Evolutionary conservation across 1,140 invertebrate genomes (phyloP), one percentile per base, ranked within the genome.

Genomic region (Lordiphosa collinella): DNA sequence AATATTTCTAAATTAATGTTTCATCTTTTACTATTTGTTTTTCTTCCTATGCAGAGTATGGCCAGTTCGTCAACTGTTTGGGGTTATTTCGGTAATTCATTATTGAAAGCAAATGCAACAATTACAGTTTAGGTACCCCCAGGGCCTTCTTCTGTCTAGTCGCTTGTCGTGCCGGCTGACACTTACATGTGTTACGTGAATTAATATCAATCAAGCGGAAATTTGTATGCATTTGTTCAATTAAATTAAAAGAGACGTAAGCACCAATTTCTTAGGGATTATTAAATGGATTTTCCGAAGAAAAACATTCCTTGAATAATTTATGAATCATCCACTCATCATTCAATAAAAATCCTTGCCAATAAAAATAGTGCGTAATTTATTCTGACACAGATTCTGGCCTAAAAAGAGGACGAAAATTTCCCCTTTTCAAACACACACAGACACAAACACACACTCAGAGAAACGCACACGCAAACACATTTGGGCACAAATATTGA

Each of bases 401-500:
- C 43, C 38, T 13, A 40, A 38, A 54, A 61, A 52, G 31, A 36
- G 51, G 47, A 22, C 58, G 44, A 56, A 66, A 71, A 62, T 67
- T 71, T 67, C 52, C 57, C 52, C 61, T 66, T 60, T 67, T 52
- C 13, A 36, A 36, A 52, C 32, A 44, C 37, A 51, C 32, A 40
- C 25, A 29, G n/a, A 29, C 16, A 16, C 47, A 53, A 35, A 55
- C 50, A 10, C 13, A 50, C 29, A 50, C 34, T 38, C 32, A 55
- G 34, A 43, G 8, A 62, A 7, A 41, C 22, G 11, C 22, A 53
- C 25, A 41, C 25, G 46, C 43, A 52, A 31, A 55, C 31, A 44
- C 34, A 50, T 11, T 37, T 34, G 57, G 36, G 36, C 47, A 54
- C 41, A 84, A 84, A 72, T 82, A 84, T 82, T 82, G 78, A 82